Evolutionary conservation across 2,113 vertebrate species (phyloP).

Genomic region (Corapipo altera): DNA sequence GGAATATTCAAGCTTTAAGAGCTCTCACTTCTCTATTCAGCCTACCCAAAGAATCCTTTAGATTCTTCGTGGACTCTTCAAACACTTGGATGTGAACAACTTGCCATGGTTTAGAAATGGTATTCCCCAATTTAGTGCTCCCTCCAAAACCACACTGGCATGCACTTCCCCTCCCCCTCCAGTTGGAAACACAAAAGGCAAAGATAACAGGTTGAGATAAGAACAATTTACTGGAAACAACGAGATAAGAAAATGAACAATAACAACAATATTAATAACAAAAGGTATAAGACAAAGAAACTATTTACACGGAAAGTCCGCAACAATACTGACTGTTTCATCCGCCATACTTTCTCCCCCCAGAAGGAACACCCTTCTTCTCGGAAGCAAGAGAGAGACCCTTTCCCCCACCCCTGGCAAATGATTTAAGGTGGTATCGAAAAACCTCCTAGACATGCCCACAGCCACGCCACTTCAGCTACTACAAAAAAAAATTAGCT

Average conservation of each 20-base stretch:
- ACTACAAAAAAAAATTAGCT: not conserved
- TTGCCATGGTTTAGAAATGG: not conserved
- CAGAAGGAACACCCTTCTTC: not conserved
- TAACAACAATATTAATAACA: not conserved
- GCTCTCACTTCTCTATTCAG: not conserved
- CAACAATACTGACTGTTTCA: not conserved
- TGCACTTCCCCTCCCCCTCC: not conserved
- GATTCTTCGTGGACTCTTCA: not conserved
- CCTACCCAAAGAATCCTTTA: not conserved
- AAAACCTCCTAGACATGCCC: not conserved
- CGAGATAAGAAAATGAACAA: not conserved
- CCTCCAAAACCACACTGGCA: not conserved
- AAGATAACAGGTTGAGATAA: not conserved
- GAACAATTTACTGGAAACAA: not conserved
- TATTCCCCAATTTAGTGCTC: not conserved
- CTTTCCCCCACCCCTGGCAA: not conserved
- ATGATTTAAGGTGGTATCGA: not conserved
- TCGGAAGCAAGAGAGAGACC: not conserved
- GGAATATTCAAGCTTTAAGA: not conserved
- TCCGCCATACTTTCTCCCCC: not conserved
- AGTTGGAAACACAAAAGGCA: not conserved
- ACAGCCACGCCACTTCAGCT: not conserved
- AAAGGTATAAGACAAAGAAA: not conserved
- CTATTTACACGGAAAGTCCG: not conserved
- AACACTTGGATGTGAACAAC: not conserved